A percentile compares a stretch with the other conserved stretches of the same genome.
These are phyloP conservation scores for Herpetotheres cachinnans DNA, from an alignment of 2,113 vertebrate species.

Conservation along the genomic window DNA sequence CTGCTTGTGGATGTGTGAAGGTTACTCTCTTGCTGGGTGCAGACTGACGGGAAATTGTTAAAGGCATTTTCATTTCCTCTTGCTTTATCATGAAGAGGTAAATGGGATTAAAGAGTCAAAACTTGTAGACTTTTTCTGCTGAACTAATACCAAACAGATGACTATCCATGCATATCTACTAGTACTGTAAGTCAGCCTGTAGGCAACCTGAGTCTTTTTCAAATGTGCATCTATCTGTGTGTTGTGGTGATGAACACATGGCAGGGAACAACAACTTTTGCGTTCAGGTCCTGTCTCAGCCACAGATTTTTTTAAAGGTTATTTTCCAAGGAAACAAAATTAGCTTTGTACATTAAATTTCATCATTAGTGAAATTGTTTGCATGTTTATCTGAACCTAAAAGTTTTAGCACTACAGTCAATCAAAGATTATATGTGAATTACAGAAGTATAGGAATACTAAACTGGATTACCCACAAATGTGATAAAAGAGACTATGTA, in stretches of 20 bases:
- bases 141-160: background rate
- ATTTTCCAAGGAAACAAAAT: background rate
- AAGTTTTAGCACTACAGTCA: background rate
- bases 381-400: background rate
- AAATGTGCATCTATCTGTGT: background rate
- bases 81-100: background rate
- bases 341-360: background rate
- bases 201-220: background rate
- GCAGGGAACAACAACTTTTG: background rate
- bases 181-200: background rate
- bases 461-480: background rate
- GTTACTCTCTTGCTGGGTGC: background rate
- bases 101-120: background rate
- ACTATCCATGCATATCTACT: background rate
- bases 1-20: background rate
- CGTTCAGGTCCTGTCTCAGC: background rate
- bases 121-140: background rate
- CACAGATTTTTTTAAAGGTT: background rate
- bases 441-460: background rate
- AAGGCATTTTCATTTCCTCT: background rate
- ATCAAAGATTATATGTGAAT: background rate
- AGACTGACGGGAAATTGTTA: background rate
- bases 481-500: background rate
- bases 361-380: background rate
- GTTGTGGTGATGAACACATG: background rate